Percentiles rank a stretch among this genome's conserved stretches.
These are phyloP conservation scores for Brachyalestes nurse DNA, from an alignment of 2,797 vertebrate genomes.

Conservation along the genomic window DNA sequence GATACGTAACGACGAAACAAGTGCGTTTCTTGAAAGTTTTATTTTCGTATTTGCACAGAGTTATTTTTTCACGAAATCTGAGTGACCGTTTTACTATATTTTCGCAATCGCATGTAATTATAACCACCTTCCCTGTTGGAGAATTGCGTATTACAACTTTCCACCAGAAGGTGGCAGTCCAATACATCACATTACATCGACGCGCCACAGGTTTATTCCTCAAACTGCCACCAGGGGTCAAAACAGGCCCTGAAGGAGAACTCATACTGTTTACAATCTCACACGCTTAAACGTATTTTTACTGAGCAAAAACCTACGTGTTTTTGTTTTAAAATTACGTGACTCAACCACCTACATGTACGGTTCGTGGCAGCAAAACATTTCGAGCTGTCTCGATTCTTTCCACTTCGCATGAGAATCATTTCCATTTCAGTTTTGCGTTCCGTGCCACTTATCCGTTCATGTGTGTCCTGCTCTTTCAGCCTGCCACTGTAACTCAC, in stretches of 20 bases:
- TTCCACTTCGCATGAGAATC: neutral
- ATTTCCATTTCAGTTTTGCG: neutral
- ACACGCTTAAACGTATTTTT: neutral
- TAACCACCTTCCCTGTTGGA: too few relatives aligned
- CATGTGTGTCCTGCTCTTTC: neutral
- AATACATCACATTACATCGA: neutral
- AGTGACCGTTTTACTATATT: too few relatives aligned
- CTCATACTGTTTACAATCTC: neutral
- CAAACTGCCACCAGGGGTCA: conserved; percentile 9
- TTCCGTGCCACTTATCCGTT: neutral
- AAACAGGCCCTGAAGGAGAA: neutral
- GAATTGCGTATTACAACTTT: neutral
- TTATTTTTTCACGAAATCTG: too few relatives aligned
- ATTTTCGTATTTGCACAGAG: too few relatives aligned
- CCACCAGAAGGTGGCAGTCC: conserved; percentile 27
- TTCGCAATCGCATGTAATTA: too few relatives aligned
- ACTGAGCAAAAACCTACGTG: neutral
- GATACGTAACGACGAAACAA: too few relatives aligned
- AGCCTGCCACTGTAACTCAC: neutral
- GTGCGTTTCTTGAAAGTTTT: too few relatives aligned
- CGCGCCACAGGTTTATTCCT: neutral
- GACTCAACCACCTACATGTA: neutral
- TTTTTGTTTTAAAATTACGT: conserved; percentile 54
- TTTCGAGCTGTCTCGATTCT: neutral
- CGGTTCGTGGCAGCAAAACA: neutral